A percentile compares a stretch with the other conserved stretches of the same genome.
These are phyloP conservation scores for Oxyura jamaicensis DNA, from an alignment of 2,113 vertebrate genomes.

Conservation along the genomic window DNA sequence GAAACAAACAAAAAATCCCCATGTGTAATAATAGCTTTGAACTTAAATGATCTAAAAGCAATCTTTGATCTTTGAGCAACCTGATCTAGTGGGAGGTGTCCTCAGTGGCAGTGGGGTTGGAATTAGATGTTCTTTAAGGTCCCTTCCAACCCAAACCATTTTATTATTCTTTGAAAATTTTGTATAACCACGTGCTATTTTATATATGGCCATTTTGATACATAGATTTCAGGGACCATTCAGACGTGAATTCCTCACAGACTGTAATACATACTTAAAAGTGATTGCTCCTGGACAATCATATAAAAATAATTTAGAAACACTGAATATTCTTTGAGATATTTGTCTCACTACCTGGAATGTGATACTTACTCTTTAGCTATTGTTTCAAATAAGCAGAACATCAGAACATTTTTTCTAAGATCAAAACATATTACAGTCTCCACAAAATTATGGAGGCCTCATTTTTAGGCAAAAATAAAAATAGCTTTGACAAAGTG, in stretches of 20 bases:
- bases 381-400: slow-evolving; percentile 17
- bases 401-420: neutral
- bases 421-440: neutral
- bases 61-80: no score
- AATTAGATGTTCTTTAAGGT: no score
- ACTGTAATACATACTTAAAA: neutral
- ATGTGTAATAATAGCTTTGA: neutral
- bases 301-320: neutral
- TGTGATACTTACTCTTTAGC: neutral
- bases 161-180: neutral
- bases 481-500: neutral
- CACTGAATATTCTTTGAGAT: neutral
- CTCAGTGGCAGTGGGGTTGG: no score
- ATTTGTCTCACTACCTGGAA: neutral
- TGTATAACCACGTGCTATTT: neutral
- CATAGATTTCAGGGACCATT: neutral
- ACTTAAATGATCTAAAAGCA: neutral
- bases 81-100: no score
- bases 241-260: neutral
- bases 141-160: no score
- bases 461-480: neutral
- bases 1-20: neutral
- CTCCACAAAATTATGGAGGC: neutral
- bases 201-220: neutral
- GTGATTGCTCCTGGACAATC: neutral